Percentiles rank a stretch among this genome's conserved stretches.
Conservation (phyloP, 2,113 vertebrate genomes). For the Platysternon megacephalum region DNA sequence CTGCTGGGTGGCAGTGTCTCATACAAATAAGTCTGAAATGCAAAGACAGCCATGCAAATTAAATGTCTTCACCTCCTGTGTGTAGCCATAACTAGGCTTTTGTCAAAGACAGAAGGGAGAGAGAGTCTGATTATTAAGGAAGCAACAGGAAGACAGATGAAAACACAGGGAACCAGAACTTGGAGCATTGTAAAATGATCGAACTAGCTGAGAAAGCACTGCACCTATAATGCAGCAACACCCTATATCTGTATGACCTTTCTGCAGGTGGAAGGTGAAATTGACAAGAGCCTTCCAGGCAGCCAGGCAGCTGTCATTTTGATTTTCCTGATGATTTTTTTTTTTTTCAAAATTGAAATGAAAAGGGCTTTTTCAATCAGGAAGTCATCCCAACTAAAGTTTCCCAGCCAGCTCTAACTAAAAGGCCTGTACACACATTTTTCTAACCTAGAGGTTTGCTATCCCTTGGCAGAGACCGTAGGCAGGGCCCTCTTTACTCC, state of each 20-base stretch:
- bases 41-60: constrained; percentile 45
- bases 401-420: not conserved
- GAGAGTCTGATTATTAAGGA: not conserved
- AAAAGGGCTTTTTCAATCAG: not conserved
- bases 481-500: not conserved
- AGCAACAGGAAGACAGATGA: not conserved
- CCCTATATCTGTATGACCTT: not conserved
- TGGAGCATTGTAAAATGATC: not conserved
- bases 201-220: not conserved
- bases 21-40: constrained; percentile 52
- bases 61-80: constrained; percentile 12
- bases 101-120: not conserved
- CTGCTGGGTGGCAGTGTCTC: constrained; percentile 41
- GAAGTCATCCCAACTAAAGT: not conserved
- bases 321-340: not conserved
- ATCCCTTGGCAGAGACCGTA: not conserved
- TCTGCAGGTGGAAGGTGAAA: not conserved
- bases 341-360: not conserved
- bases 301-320: not conserved
- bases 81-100: constrained; percentile 7
- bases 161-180: not conserved
- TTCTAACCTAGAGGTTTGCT: not conserved
- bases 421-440: not conserved
- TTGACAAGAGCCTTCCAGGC: not conserved
- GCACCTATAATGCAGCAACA: fast-evolving